phyloP scores from a whole-genome alignment of 35 echinoderm and acorn worm genomes.

The Ophiothrix spiculata region DNA sequence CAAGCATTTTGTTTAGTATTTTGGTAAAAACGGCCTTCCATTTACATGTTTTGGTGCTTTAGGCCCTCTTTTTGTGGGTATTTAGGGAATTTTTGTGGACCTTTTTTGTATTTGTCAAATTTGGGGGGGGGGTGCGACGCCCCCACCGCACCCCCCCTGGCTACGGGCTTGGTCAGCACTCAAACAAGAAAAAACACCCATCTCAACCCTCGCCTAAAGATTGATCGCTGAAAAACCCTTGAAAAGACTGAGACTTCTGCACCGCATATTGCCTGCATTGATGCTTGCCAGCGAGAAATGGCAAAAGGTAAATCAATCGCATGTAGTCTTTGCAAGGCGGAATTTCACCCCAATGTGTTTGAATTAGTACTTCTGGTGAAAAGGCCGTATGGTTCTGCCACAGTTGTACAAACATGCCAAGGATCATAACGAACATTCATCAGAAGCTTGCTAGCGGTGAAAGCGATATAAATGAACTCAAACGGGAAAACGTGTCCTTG shows the following conservation, averaged over 20 bases:
- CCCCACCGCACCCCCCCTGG: no score
- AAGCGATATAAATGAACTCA: not conserved
- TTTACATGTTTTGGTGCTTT: no score
- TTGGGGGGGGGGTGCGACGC: no score
- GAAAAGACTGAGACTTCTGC: not conserved
- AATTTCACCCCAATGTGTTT: not conserved
- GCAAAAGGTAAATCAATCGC: not conserved
- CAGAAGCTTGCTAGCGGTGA: not conserved
- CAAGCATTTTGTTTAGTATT: no score
- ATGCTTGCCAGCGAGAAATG: not conserved
- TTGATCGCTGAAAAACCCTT: not conserved
- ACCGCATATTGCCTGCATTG: not conserved
- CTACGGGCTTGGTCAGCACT: no score
- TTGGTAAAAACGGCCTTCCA: no score
- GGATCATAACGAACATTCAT: not conserved
- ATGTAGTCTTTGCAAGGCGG: not conserved
- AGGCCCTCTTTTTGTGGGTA: no score
- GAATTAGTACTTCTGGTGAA: not conserved
- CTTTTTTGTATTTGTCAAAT: no score
- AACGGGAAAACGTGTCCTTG: not conserved
- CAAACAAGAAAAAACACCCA: not conserved
- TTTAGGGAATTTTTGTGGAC: no score
- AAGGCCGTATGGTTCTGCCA: not conserved
- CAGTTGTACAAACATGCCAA: not conserved
- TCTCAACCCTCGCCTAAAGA: not conserved